Conservation (phyloP, 2,113 vertebrate species). For the Colius striatus region DNA sequence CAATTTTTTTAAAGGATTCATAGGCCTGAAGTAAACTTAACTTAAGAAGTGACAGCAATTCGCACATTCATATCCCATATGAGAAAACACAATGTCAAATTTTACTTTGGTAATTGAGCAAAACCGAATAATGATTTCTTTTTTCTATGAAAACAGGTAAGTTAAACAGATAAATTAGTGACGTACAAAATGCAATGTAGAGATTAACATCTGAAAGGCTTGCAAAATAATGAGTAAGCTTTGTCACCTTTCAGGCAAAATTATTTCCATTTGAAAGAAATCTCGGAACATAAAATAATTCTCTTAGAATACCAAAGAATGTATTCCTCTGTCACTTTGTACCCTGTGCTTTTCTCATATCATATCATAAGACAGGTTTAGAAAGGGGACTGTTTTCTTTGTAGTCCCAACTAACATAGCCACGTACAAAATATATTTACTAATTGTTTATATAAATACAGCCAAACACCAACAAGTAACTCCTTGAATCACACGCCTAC, state of each 20-base stretch:
- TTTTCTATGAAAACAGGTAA: neutral
- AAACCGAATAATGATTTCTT: neutral
- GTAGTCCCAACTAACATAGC: neutral
- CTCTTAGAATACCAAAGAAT: neutral
- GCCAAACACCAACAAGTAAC: neutral
- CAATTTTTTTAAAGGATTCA: neutral
- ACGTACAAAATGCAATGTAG: neutral
- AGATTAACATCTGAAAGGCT: neutral
- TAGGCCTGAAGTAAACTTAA: neutral
- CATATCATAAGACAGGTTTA: accelerated
- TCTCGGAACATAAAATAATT: neutral
- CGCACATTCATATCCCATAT: neutral
- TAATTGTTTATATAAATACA: neutral
- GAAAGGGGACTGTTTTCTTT: neutral
- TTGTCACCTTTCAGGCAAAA: neutral
- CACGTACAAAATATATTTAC: neutral
- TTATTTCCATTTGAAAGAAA: neutral
- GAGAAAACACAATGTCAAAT: neutral
- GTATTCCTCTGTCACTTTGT: neutral
- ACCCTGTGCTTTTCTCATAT: neutral
- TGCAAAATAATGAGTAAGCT: neutral
- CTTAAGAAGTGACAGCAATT: neutral
- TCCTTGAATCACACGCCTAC: neutral
- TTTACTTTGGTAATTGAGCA: neutral
- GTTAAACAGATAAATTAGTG: neutral